A percentile compares a stretch with the other conserved stretches of the same genome.
Evolutionary conservation across 2,113 vertebrate genomes (phyloP).

Genomic region (Reinhardtius hippoglossoides): DNA sequence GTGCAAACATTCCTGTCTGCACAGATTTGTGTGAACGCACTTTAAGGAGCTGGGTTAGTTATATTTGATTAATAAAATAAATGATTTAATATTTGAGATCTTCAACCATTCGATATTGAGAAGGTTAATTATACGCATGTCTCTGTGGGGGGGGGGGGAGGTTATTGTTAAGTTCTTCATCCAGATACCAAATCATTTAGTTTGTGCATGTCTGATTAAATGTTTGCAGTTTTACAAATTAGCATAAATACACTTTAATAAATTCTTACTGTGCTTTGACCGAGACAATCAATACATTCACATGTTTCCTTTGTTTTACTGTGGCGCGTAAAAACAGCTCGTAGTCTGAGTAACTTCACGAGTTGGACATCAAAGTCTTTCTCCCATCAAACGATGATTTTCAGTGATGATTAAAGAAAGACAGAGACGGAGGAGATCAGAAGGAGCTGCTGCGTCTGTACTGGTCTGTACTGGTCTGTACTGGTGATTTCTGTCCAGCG

Average conservation of each 20-base stretch:
- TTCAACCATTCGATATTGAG: neutral
- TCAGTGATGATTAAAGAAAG: neutral
- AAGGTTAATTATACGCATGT: conserved; percentile 12
- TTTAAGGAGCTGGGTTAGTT: too few relatives aligned
- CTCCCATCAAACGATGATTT: neutral
- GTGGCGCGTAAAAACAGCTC: too few relatives aligned
- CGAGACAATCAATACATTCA: too few relatives aligned
- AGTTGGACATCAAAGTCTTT: neutral
- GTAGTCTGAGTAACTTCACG: too few relatives aligned
- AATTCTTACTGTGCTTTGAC: too few relatives aligned
- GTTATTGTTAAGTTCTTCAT: conserved; percentile 11
- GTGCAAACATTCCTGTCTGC: conserved; percentile 26
- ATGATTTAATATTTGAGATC: neutral
- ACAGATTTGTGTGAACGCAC: too few relatives aligned
- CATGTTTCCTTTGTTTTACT: too few relatives aligned
- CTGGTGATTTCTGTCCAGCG: too few relatives aligned
- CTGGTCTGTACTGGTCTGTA: too few relatives aligned
- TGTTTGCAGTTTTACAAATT: neutral
- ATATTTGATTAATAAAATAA: too few relatives aligned
- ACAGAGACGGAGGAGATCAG: neutral
- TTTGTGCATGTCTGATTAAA: conserved; percentile 17
- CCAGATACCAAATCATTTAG: neutral
- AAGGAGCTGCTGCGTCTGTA: neutral
- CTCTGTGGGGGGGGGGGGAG: neutral
- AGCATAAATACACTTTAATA: too few relatives aligned